Base-by-base conservation (phyloP, 2,113 vertebrate species). In the Phrynosoma blainvillii region DNA sequence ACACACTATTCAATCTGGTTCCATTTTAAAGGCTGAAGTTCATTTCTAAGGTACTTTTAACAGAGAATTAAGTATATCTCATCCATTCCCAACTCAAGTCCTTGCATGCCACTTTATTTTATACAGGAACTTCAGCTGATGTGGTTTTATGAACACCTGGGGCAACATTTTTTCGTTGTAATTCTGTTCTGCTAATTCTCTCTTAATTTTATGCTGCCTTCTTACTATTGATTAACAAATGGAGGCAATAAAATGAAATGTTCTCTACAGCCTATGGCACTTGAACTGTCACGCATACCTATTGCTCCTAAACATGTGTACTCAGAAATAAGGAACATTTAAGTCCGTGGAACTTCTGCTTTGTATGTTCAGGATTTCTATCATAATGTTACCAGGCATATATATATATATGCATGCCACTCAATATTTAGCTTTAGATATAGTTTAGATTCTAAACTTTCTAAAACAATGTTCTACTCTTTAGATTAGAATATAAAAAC, bases 161-260 rank as follows among this genome's bases (percentile, higher is more conserved):
- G 70, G 68, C 68, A 89, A 88, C 80, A 4, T 13, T 82, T 91
- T 20, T 59, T 54, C 56, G 4, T 47, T 40, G 62, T 54, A 56
- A 76, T 71, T 86, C 82, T 18, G 13, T 85, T 66, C 32, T 1
- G 0, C 5, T 36, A 87, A 76, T 70, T 47, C 3, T 18, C 54
- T 25, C 14, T 54, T 92, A 13, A 0, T 59, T 1, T 82, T 65
- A 89, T 89, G 59, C 62, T n/a, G 70, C 71, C 80, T 89, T 84
- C 91, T 81, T 80, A 66, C n/a, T 65, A 68, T 18, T 40, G 8
- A 84, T 42, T 85, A 27, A 78, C n/a, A 84, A 90, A 71, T 77
- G 54, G 84, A 87, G 92, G 85, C 93, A 91, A 95, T 89, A 86
- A 92, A 91, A 91, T 32, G 66, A 81, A 79, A 66, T 82, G 77